Percentiles rank a stretch among this genome's conserved stretches.
Evolutionary conservation across 64 coral and sea anemone genomes (phyloP).

Genomic region (Orbicella faveolata): DNA sequence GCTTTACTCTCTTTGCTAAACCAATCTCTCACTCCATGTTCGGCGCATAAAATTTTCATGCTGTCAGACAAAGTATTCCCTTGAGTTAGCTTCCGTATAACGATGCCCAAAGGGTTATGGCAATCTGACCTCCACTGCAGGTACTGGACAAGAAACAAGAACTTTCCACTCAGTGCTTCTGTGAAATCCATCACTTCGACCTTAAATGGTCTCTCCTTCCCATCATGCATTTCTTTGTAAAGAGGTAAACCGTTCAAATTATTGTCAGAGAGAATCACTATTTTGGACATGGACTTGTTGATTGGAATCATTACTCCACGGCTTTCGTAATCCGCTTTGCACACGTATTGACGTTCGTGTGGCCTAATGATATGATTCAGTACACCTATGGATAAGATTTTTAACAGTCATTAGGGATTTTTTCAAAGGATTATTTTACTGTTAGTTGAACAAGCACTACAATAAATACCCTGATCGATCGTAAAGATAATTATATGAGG

Average conservation of each 20-base stretch:
- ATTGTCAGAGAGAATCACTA: conserved; percentile 51
- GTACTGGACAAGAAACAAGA: conserved; percentile 65
- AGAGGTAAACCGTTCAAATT: conserved; percentile 16
- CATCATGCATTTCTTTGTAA: conserved; percentile 9
- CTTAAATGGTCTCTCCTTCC: neutral
- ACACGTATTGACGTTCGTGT: conserved; percentile 87
- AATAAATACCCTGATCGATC: too few relatives aligned
- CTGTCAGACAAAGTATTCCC: conserved; percentile 1
- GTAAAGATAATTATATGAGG: too few relatives aligned
- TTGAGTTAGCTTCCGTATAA: conserved; percentile 38
- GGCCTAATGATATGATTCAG: conserved; percentile 68
- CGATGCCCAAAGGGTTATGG: conserved; percentile 44
- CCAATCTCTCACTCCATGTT: conserved; percentile 43
- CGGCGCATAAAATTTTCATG: conserved; percentile 61
- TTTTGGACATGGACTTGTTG: conserved; percentile 70
- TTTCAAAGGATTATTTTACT: neutral
- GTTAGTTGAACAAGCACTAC: neutral
- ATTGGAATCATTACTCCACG: conserved; percentile 70
- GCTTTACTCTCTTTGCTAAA: conserved; percentile 34
- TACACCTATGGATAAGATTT: conserved; percentile 48
- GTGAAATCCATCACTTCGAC: conserved; percentile 16
- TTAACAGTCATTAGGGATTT: neutral
- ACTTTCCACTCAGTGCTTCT: conserved; percentile 51
- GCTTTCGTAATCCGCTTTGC: conserved; percentile 54
- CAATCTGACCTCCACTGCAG: conserved; percentile 75